Base-by-base conservation (phyloP, 2,888 invertebrate genomes). In the Acanthosepion esculentum region DNA sequence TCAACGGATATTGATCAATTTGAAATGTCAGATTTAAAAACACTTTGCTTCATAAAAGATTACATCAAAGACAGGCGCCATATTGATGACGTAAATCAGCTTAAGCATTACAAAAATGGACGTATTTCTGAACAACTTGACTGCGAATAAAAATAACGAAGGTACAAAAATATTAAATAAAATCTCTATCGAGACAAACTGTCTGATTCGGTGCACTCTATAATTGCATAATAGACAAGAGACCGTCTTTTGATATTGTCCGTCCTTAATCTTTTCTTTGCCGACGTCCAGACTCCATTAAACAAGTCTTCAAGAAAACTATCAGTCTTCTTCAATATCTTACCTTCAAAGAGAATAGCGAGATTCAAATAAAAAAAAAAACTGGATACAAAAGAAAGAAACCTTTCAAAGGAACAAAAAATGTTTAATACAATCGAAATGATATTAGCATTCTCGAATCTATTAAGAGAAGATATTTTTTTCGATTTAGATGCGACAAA, bases 1-100 rank as follows among this genome's bases (percentile, higher is more conserved):
- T 78, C 78, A 78, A 78, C n/a, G 78, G 78, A 78, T 78, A 78
- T 78, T 78, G 78, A 78, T 78, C 78, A 78, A 78, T 78, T 78
- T n/a, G 33, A 78, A 78, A 78, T 78, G 78, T 78, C 78, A 78
- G 78, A 78, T 78, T 78, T 78, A n/a, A 78, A 78, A 78, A 78
- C 78, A 78, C 78, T 78, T 78, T 33, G 33, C 78, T 78, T 78
- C n/a, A 78, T 33, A 78, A 33, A 78, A 12, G 78, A 78, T 78
- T 78, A 78, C n/a, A 78, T 78, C 78, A 78, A 78, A 78, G 78
- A 78, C 23, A n/a, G n/a, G 33, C 78, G 78, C 78, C 78, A 78
- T 78, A 78, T 78, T 78, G 78, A 78, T n/a, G 78, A 78, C n/a
- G 78, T 78, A 33, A 78, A 78, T 78, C 78, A 78, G n/a, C 33